These are phyloP conservation scores for Echeneis naucrates DNA, from an alignment of 2,797 vertebrate species.

Conservation along the genomic window DNA sequence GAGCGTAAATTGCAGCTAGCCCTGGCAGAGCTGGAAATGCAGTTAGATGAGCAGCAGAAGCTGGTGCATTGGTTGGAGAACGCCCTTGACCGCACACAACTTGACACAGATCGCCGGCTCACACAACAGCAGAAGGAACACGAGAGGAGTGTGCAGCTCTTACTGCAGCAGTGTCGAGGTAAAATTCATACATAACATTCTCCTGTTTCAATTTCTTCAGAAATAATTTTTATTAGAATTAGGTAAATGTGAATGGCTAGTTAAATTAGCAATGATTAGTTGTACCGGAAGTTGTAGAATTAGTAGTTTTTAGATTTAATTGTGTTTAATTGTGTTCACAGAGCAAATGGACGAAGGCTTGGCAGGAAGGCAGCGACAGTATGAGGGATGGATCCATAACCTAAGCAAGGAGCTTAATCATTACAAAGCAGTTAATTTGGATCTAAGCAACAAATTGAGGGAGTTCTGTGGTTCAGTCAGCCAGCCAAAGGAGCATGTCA, in stretches of 20 bases:
- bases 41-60: slow-evolving; percentile 93
- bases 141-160: slow-evolving; percentile 90
- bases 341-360: slow-evolving; percentile 94
- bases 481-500: slow-evolving; percentile 63
- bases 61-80: slow-evolving; percentile 93
- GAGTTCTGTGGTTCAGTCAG: slow-evolving; percentile 69
- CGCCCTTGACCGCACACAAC: slow-evolving; percentile 90
- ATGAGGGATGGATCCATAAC: slow-evolving; percentile 91
- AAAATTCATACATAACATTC: background rate
- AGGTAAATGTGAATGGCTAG: background rate
- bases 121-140: slow-evolving; percentile 97
- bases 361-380: slow-evolving; percentile 91
- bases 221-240: background rate
- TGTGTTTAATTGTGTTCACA: slow-evolving; percentile 58
- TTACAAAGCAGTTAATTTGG: slow-evolving; percentile 89
- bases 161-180: slow-evolving; percentile 96
- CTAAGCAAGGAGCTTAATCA: slow-evolving; percentile 92
- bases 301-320: background rate
- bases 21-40: slow-evolving; percentile 94
- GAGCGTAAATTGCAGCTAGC: slow-evolving; percentile 93
- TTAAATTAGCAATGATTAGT: background rate
- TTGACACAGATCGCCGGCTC: slow-evolving; percentile 95
- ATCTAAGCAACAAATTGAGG: slow-evolving; percentile 88
- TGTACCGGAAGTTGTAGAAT: background rate
- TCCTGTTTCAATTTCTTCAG: background rate